These are phyloP conservation scores for Vanessa tameamea DNA, from an alignment of 1,140 invertebrate species.

Conservation along the genomic window DNA sequence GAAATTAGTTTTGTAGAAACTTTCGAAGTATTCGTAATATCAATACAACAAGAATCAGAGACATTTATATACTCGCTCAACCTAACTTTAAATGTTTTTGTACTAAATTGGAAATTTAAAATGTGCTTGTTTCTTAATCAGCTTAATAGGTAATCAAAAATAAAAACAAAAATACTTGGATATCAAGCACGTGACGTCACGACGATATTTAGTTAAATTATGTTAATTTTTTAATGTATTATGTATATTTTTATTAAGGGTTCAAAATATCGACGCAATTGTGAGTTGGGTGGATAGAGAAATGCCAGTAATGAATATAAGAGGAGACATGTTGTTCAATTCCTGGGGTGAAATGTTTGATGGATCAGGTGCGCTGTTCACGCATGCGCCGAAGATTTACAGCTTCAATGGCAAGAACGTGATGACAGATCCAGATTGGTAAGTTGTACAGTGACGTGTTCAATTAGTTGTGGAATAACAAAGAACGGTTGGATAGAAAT, in stretches of 20 bases:
- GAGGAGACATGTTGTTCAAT: constrained; percentile 96
- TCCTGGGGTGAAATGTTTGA: constrained; percentile 95
- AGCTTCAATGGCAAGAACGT: constrained; percentile 97
- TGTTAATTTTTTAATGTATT: not conserved
- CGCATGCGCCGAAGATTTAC: constrained; percentile 93
- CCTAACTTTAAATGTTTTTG: too few relatives aligned
- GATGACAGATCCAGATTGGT: constrained; percentile 93
- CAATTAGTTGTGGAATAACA: not conserved
- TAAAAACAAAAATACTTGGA: too few relatives aligned
- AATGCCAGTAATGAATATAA: constrained; percentile 94
- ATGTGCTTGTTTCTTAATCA: too few relatives aligned
- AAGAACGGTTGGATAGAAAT: not conserved
- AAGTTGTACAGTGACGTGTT: constrained; percentile 50
- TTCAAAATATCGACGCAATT: constrained; percentile 96
- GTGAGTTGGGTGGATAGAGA: constrained; percentile 92
- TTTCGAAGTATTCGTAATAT: too few relatives aligned
- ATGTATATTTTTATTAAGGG: constrained; percentile 67
- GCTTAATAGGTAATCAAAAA: too few relatives aligned
- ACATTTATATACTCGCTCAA: too few relatives aligned
- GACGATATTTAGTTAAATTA: not conserved
- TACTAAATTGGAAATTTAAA: too few relatives aligned
- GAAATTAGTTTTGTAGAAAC: too few relatives aligned
- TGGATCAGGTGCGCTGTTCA: constrained; percentile 91
- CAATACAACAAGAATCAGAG: too few relatives aligned
- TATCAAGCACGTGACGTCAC: not conserved